phyloP scores from a whole-genome alignment of 2,113 vertebrate genomes.

The Neolamprologus devosi region DNA sequence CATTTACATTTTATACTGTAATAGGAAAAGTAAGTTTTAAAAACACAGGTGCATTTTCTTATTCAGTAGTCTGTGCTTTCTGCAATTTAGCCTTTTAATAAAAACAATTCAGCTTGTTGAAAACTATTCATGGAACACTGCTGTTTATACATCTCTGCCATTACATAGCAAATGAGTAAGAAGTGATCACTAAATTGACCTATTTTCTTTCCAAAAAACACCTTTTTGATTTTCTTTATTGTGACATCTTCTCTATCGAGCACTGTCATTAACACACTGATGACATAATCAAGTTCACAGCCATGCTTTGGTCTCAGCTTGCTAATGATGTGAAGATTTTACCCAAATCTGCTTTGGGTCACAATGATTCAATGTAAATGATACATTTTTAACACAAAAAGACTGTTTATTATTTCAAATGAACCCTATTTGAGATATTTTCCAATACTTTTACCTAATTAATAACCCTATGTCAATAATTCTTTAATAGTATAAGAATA shows the following conservation, averaged over 20 bases:
- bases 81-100: background rate
- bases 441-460: constrained; percentile 16
- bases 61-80: background rate
- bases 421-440: background rate
- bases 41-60: background rate
- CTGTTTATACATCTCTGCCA: background rate
- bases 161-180: background rate
- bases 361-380: constrained; percentile 6
- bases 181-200: background rate
- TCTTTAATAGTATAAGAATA: constrained; percentile 27
- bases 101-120: background rate
- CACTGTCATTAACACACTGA: background rate
- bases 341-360: constrained; percentile 3
- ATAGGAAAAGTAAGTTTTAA: background rate
- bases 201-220: background rate
- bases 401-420: background rate
- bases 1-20: background rate
- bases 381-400: background rate
- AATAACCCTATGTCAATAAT: background rate
- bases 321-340: background rate
- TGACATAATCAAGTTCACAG: background rate
- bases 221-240: background rate
- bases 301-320: background rate
- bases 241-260: background rate
- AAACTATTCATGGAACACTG: background rate